Evolutionary conservation across 2,797 vertebrate genomes (phyloP), one percentile per base, ranked within the genome.

Genomic region (Taeniopygia guttata): DNA sequence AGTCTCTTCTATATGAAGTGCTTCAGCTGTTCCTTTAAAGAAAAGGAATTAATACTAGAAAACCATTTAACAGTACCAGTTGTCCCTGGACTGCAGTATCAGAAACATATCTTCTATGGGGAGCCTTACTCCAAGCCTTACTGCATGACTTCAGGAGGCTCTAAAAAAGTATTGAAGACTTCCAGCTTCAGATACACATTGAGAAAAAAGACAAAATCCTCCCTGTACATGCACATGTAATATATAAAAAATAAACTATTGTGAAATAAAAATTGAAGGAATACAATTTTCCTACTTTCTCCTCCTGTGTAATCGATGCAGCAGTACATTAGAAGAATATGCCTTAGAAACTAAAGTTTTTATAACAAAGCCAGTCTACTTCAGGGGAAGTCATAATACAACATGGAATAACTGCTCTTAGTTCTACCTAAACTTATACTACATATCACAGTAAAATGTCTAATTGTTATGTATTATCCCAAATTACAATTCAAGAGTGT

Each of bases 221-320:
- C 5, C 12, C 7, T 7, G 7, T 22, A 38, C 7, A 18, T 21
- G 17, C n/a, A 46, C 9, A 19, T 7, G 3, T 23, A 38, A 29
- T 18, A n/a, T 11, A 59, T 8, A 48, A 29, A 46, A 22, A 32
- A 36, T 10, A 36, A 58, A 32, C 26, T 19, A 12, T 7, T 62
- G 36, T 59, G 62, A 38, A 67, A n/a, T 19, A 59, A 9, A 18
- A 75, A 45, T 27, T 4, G 15, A 59, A 59, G 45, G 18, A 51
- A 43, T 51, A 27, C 0, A 0, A 43, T 38, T 67, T 67, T 5
- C 11, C 18, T 38, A 11, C 10, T 38, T 38, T 51, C 15, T 51
- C n/a, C 38, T 45, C 18, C 16, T 64, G 11, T 34, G 36, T 38
- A 34, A 48, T 42, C 2, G 1, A 59, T 38, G 51, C 7, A 59